These are phyloP conservation scores for Nannospalax galili DNA, from an alignment of 2,113 vertebrate genomes.

Conservation along the genomic window DNA sequence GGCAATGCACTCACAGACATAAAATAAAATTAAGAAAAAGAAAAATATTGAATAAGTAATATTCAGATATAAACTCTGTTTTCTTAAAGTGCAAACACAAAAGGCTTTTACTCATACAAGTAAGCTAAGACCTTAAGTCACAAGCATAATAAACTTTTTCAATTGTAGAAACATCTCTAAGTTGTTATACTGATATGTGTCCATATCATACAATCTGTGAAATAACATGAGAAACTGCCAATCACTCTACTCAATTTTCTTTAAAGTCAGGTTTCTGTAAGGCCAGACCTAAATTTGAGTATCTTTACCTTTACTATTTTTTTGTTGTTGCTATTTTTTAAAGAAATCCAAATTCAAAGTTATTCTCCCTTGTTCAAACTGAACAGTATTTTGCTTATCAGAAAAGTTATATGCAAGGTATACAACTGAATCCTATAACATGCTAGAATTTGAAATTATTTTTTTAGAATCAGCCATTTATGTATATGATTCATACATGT, in stretches of 20 bases:
- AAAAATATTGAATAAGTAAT: no score
- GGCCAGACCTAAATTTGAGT: not conserved
- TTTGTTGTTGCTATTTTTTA: no score
- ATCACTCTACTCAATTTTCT: not conserved
- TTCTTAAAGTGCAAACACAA: not conserved
- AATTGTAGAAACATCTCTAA: not conserved
- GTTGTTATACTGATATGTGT: not conserved
- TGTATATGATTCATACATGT: not conserved
- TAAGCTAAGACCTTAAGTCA: not conserved
- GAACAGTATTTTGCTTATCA: not conserved
- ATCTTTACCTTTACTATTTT: slow-evolving; percentile 2
- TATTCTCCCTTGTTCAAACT: slow-evolving; percentile 7
- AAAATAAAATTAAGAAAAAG: no score
- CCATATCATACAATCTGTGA: not conserved
- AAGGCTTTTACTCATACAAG: not conserved
- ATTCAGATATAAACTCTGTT: not conserved
- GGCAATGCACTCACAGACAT: no score
- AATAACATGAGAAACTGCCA: not conserved
- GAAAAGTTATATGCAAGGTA: not conserved
- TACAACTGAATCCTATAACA: not conserved
- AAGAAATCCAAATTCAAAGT: slow-evolving; percentile 9
- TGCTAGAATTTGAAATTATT: slow-evolving; percentile 1
- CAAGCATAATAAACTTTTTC: not conserved
- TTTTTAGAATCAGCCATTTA: slow-evolving; percentile 13
- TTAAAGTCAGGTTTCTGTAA: not conserved